A percentile compares a stretch with the other conserved stretches of the same genome.
These are phyloP conservation scores for Geophilus truncorum DNA, from an alignment of 2,888 invertebrate species.

Conservation along the genomic window DNA sequence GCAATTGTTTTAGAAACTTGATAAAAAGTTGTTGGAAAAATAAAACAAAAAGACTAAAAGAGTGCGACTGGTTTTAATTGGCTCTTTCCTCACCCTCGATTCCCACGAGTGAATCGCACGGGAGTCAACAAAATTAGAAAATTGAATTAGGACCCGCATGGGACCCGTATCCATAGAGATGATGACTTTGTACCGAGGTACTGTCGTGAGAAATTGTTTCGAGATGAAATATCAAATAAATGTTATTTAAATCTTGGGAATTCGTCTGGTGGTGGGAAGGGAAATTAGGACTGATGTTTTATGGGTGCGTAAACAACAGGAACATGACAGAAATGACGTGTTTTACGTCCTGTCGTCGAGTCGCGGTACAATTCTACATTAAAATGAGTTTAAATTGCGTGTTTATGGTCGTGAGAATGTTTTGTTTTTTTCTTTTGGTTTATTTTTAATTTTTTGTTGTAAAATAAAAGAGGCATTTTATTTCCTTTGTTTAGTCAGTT, in stretches of 20 bases:
- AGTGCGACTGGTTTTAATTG: neutral
- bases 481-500: too few species aligned
- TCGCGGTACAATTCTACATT: too few species aligned
- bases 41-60: neutral
- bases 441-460: too few species aligned
- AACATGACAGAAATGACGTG: too few species aligned
- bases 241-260: neutral
- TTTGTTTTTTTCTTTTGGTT: too few species aligned
- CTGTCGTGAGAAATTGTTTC: neutral
- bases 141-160: slow-evolving; percentile 3
- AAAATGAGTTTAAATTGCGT: too few species aligned
- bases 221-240: neutral
- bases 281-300: too few species aligned
- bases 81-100: neutral
- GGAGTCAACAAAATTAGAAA: slow-evolving; percentile 6
- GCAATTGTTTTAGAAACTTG: neutral
- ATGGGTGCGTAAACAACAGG: too few species aligned
- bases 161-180: neutral
- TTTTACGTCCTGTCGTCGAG: too few species aligned
- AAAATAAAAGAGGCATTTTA: too few species aligned
- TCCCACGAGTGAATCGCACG: neutral
- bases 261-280: neutral
- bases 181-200: neutral
- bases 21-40: neutral
- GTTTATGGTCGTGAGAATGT: too few species aligned